phyloP scores from a whole-genome alignment of 2,113 vertebrate genomes.

The Burhinus bistriatus region DNA sequence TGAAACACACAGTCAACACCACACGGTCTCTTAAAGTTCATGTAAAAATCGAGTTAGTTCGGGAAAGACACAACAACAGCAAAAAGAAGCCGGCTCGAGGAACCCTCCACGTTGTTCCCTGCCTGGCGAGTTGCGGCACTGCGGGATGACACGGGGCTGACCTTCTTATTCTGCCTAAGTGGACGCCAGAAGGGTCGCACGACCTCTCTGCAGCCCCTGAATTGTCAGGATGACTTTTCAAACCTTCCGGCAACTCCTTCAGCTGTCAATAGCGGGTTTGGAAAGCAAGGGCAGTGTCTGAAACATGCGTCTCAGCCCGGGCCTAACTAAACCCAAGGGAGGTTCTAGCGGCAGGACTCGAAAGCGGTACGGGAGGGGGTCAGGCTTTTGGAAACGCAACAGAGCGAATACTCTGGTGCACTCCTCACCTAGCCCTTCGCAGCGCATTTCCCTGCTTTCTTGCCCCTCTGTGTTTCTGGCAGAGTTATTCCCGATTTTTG shows the following conservation, averaged over 20 bases:
- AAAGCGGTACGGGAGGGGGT: not conserved
- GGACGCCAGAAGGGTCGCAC: not conserved
- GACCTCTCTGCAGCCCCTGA: not conserved
- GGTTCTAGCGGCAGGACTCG: not conserved
- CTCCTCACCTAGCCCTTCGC: not conserved
- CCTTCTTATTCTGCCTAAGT: not conserved
- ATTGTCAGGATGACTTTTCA: not conserved
- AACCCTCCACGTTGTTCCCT: not conserved
- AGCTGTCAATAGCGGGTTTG: rapidly evolving
- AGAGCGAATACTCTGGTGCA: rapidly evolving
- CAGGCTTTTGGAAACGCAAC: not conserved
- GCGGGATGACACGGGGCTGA: not conserved
- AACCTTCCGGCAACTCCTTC: not conserved
- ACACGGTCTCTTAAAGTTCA: rapidly evolving
- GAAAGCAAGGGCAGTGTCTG: not conserved
- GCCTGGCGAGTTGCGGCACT: rapidly evolving
- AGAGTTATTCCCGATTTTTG: not conserved
- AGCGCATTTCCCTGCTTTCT: not conserved
- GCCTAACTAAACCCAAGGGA: rapidly evolving
- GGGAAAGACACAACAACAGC: rapidly evolving
- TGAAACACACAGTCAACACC: not conserved
- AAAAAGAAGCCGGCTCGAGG: rapidly evolving
- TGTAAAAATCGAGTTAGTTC: not conserved
- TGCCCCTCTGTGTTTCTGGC: not conserved
- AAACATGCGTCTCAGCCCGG: rapidly evolving